These are phyloP conservation scores for Cyclura pinguis DNA, from an alignment of 2,797 vertebrate genomes.

Conservation along the genomic window DNA sequence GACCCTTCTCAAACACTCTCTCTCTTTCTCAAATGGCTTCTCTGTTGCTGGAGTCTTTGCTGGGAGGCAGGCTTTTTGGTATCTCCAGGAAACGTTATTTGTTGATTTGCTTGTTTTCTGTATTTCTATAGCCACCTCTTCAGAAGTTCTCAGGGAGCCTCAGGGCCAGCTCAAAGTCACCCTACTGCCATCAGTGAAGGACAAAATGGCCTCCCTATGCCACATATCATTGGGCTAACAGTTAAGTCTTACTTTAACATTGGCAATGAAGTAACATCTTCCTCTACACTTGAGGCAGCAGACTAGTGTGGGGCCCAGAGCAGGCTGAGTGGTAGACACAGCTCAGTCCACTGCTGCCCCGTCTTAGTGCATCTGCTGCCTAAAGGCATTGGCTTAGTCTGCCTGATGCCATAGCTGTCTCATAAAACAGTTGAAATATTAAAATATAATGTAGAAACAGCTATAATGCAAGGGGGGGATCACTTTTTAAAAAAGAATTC, in stretches of 20 bases:
- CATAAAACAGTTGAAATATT: neutral
- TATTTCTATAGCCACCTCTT: neutral
- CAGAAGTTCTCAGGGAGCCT: neutral
- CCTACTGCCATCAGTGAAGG: neutral
- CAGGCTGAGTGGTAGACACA: neutral
- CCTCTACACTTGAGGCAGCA: neutral
- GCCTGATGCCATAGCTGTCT: neutral
- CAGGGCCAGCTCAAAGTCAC: neutral
- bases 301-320: neutral
- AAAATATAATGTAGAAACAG: neutral
- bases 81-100: slow-evolving; percentile 29
- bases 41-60: too few species aligned
- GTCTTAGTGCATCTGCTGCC: neutral
- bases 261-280: neutral
- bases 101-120: neutral
- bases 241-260: neutral
- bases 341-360: neutral
- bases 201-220: neutral
- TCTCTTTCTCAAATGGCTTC: neutral
- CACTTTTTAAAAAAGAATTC: neutral
- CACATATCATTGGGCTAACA: neutral
- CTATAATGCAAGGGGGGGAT: neutral
- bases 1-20: neutral
- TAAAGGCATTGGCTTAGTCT: neutral
- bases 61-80: slow-evolving; percentile 29